phyloP scores from a whole-genome alignment of 1,140 invertebrate genomes.

The Atta texana region DNA sequence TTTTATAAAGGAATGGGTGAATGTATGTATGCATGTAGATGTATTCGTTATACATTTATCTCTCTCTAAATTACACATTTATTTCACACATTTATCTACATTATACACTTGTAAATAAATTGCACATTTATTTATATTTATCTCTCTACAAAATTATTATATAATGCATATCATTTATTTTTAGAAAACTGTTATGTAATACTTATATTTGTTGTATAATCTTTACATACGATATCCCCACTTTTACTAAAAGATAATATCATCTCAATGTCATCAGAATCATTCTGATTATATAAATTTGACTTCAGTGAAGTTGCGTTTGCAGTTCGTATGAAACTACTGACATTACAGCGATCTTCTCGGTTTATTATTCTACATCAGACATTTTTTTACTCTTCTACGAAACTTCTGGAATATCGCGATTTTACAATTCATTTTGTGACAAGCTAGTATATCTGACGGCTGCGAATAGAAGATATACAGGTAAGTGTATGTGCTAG shows the following conservation, averaged over 20 bases:
- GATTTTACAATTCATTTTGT: not conserved
- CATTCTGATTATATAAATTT: not conserved
- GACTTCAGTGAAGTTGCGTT: not conserved
- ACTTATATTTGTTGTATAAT: too few relatives aligned
- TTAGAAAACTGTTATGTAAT: too few relatives aligned
- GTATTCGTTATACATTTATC: not conserved
- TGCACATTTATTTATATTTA: too few relatives aligned
- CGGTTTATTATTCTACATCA: not conserved
- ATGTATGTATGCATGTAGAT: not conserved
- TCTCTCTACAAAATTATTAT: too few relatives aligned
- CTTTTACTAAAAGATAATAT: not conserved
- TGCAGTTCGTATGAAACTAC: not conserved
- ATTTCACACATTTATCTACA: too few relatives aligned
- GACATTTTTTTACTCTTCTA: not conserved
- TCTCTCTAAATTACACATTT: too few relatives aligned
- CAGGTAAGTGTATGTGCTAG: slow-evolving; percentile 3
- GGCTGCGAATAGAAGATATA: not conserved
- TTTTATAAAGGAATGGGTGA: not conserved
- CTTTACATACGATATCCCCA: not conserved
- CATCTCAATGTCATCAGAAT: not conserved
- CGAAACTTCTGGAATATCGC: not conserved
- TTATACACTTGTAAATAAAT: too few relatives aligned
- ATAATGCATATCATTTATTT: too few relatives aligned
- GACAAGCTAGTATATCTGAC: not conserved
- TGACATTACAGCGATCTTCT: not conserved